Evolutionary conservation across 2,888 invertebrate genomes (phyloP).

Genomic region (Drosophila paucipuncta): DNA sequence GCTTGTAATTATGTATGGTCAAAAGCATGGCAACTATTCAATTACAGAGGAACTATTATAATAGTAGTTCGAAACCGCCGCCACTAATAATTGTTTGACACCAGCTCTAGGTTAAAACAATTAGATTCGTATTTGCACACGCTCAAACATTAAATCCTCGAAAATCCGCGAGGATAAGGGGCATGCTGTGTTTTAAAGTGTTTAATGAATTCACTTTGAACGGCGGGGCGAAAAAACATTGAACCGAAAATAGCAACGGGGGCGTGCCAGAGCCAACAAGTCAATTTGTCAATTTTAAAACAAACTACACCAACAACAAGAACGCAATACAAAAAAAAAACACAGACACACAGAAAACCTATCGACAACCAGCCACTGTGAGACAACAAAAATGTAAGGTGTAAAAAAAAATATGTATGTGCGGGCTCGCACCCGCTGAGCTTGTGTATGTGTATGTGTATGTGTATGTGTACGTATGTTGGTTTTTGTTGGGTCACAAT

Average conservation of each 20-base stretch:
- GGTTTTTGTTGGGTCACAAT: slow-evolving; percentile 33
- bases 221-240: background rate
- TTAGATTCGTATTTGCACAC: slow-evolving; percentile 37
- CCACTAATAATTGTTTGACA: slow-evolving; percentile 21
- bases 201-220: slow-evolving; percentile 65
- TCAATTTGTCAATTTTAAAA: slow-evolving; percentile 73
- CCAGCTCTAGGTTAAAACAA: slow-evolving; percentile 42
- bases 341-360: slow-evolving; percentile 1
- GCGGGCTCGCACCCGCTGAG: slow-evolving; percentile 10
- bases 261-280: slow-evolving; percentile 59
- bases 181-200: slow-evolving; percentile 54
- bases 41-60: slow-evolving; percentile 29
- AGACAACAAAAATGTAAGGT: slow-evolving; percentile 24
- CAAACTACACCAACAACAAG: slow-evolving; percentile 50
- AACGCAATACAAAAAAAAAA: slow-evolving; percentile 3
- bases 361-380: slow-evolving; percentile 41
- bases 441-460: background rate
- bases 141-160: slow-evolving; percentile 11
- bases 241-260: slow-evolving; percentile 50
- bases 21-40: slow-evolving; percentile 17
- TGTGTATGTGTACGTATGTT: background rate
- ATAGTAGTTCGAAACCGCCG: slow-evolving; percentile 27
- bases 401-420: slow-evolving; percentile 31
- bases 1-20: slow-evolving; percentile 24
- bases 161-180: background rate